Conservation (phyloP, 1,140 invertebrate species). For the fruit fly (Drosophila melanogaster) region Release_6_plus_ISO1_MT NT_033779.5:21589001-21589500, state of each 20-base stretch:
- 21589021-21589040: conserved; percentile 87
- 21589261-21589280: conserved; percentile 75
- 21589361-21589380: background rate
- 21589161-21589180: conserved; percentile 69
- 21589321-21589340: conserved; percentile 14
- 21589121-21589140: conserved; percentile 79
- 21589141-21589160: conserved; percentile 64
- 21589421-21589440: conserved; percentile 4
- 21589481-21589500: background rate
- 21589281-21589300: conserved; percentile 38
- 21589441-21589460: conserved; percentile 3
- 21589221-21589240: conserved; percentile 74
- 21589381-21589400: background rate
- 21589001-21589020: conserved; percentile 69
- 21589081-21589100: conserved; percentile 96
- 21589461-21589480: too few relatives aligned
- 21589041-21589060: conserved; percentile 91
- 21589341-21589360: conserved; percentile 15
- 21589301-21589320: background rate
- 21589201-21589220: too few relatives aligned
- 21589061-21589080: conserved; percentile 85
- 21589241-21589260: conserved; percentile 76
- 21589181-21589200: background rate
- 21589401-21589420: background rate
- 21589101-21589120: conserved; percentile 97